phyloP scores from a whole-genome alignment of 2,888 invertebrate genomes.

The Lacanobia wlatinum region DNA sequence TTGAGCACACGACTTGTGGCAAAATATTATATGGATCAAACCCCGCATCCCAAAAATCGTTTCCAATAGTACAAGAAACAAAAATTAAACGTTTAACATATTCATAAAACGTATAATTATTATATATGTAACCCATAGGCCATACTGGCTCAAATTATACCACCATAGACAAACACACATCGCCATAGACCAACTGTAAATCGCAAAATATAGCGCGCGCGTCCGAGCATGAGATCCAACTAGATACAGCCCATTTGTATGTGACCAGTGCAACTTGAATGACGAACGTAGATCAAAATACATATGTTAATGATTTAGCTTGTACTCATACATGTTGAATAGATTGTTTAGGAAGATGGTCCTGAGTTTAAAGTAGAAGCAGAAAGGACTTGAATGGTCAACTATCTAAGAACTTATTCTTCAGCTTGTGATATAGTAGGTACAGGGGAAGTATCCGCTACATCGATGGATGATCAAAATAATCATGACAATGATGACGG shows the following conservation, averaged over 20 bases:
- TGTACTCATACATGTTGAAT: conserved; percentile 1
- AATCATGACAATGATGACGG: no score
- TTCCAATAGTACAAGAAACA: no score
- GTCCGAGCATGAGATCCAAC: conserved; percentile 49
- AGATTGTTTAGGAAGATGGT: background rate
- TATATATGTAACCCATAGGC: background rate
- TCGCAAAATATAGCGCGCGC: conserved; percentile 64
- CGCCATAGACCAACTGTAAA: conserved; percentile 55
- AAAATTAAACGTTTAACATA: no score
- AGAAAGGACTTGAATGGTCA: no score
- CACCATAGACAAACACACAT: conserved; percentile 3
- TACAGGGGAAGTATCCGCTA: no score
- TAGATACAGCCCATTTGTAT: conserved; percentile 51
- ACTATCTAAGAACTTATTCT: no score
- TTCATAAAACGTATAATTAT: conserved; percentile 7
- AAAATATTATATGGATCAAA: no score
- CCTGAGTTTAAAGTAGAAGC: background rate
- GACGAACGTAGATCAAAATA: conserved; percentile 31
- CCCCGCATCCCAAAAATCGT: no score
- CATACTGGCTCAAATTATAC: conserved; percentile 33
- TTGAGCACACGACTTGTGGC: no score
- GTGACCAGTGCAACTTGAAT: conserved; percentile 19
- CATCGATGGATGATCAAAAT: no score
- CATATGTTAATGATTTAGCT: conserved; percentile 10
- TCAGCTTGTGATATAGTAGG: no score